Evolutionary conservation across 2,888 invertebrate species (phyloP), one percentile per base, ranked within the genome.

Genomic region (Elegia similella): DNA sequence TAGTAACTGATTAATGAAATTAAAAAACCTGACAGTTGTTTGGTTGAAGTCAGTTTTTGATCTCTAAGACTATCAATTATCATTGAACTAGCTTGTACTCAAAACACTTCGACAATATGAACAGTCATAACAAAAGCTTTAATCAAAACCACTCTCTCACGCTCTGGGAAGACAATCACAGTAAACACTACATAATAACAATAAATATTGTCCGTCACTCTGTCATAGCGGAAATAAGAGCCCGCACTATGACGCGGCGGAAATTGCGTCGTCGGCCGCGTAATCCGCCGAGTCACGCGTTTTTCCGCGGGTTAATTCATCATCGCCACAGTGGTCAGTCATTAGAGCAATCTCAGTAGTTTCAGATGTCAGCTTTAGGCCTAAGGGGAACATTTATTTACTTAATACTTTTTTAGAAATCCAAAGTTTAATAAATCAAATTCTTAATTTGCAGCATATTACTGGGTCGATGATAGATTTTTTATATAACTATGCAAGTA

Each of bases 161-260:
- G 17, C 16, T 0, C 12, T 16, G 17, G 8, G 10, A 34, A 8
- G n/a, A 12, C 50, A 34, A 38, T 50, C 34, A 17, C 50, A 50
- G 17, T 34, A 50, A 34, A 50, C 16, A 38, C 34, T 8, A 17
- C 17, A 47, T 47, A 47, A 15, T 30, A 47, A 47, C 23, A 23
- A 46, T 47, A 30, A 46, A 46, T 7, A 38, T 16, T 10, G 30
- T 30, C 12, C 16, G 50, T 50, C 34, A 34, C 34, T 5, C 15
- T 12, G 46, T 46, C 46, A 1, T n/a, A 13, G 10, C 50, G 50
- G 34, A 34, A 50, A 50, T 38, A 50, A 38, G 34, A 17, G 34
- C n/a, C 29, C 16, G 16, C 34, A 16, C 16, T 34, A 34, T 50
- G 50, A 50, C 50, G 50, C 12, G n/a, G 50, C 50, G 50, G 48